These are phyloP conservation scores for Prolemur simus DNA, from an alignment of 2,113 vertebrate species.

Conservation along the genomic window DNA sequence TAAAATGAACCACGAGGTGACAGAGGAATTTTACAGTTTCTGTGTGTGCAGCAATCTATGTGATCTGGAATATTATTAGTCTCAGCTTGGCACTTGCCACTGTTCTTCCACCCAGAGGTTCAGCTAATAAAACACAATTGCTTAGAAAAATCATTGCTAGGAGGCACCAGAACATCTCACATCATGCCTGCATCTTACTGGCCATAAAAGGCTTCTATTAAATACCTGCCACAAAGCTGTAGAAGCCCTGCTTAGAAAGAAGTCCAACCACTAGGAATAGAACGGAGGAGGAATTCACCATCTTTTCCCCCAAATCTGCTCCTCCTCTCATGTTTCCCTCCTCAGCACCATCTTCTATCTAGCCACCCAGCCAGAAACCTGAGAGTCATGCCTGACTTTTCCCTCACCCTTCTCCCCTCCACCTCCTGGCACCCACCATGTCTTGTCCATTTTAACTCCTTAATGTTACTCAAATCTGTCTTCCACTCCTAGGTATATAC, in stretches of 20 bases:
- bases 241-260: background rate
- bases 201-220: background rate
- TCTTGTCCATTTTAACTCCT: background rate
- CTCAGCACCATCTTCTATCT: background rate
- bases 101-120: slow-evolving; percentile 57
- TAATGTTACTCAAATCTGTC: background rate
- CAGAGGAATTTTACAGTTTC: slow-evolving; percentile 12
- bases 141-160: slow-evolving; percentile 55
- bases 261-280: background rate
- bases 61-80: slow-evolving; percentile 53
- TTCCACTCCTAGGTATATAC: background rate
- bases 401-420: background rate
- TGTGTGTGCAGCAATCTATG: background rate
- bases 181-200: background rate
- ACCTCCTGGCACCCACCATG: background rate
- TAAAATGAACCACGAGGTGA: slow-evolving; percentile 50
- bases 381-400: background rate
- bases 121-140: slow-evolving; percentile 61
- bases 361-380: background rate
- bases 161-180: background rate
- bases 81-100: slow-evolving; percentile 55
- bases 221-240: background rate
- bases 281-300: background rate
- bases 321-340: background rate
- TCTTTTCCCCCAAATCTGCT: background rate